Base-by-base conservation (phyloP, 1,140 invertebrate species). In the Parapsyche elsis region DNA sequence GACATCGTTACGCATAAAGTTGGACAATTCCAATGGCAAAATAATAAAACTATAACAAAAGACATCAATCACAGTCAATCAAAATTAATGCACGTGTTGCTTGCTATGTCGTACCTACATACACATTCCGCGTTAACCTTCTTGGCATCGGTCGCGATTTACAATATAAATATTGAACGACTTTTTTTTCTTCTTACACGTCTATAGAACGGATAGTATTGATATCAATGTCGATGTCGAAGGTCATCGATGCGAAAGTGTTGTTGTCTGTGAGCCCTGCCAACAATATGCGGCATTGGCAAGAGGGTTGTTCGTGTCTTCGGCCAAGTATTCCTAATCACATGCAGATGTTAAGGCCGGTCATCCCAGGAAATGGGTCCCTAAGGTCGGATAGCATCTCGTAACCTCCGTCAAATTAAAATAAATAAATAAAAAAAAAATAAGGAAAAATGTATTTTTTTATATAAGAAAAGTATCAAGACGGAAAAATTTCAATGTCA, bases 11-110 rank as follows among this genome's bases (percentile, higher is more conserved):
- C 30, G 30, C 7, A 38, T 7, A 38, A 38, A 38, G 2, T 38
- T 38, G 14, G 57, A 5, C 57, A 21, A 61, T 61, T 61, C 16
- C 57, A 19, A 9, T 16, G 53, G 53, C 53, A 14, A 19, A 21
- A 19, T 7, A 19, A 53, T 19, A 61, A 61, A 19, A 53, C 21
- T 1, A 9, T n/a, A 61, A 61, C 57, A 61, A 61, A 61, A 21
- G 57, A 61, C 57, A 61, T 61, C 57, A 9, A 61, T 61, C 57
- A 61, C 57, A 16, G 21, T 61, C 57, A 21, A 38, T 38, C 30
- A 38, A 1, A 38, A 38, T 38, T n/a, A n/a, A n/a, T n/a, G n/a
- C n/a, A n/a, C n/a, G n/a, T n/a, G n/a, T n/a, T n/a, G n/a, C n/a
- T n/a, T 38, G 2, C 30, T 1, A 38, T 7, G 1, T 7, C 30